Evolutionary conservation across 2,888 invertebrate species (phyloP).

Genomic region (Calameuta filiformis): DNA sequence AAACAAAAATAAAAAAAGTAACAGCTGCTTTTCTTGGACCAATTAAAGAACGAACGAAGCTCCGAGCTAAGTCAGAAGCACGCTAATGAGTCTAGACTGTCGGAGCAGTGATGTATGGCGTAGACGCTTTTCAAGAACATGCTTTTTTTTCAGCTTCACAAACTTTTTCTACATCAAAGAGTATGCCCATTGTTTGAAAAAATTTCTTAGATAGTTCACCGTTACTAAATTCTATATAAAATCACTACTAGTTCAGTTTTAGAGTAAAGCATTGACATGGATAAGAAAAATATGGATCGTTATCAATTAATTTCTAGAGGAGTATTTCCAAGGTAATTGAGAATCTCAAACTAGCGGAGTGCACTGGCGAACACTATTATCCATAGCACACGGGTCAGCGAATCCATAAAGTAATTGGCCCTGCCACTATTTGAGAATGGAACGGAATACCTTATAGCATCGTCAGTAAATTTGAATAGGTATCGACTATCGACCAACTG

Average conservation of each 20-base stretch:
- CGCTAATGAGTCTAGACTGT: neutral
- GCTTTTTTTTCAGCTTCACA: neutral
- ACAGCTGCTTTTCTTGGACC: neutral
- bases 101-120: neutral
- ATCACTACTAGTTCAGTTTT: neutral
- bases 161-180: neutral
- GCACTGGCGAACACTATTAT: neutral
- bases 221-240: neutral
- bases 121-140: neutral
- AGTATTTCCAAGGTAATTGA: neutral
- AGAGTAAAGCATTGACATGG: neutral
- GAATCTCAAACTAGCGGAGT: neutral
- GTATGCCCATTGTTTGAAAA: too few relatives aligned
- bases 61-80: neutral
- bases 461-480: slow-evolving; percentile 7
- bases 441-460: neutral
- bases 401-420: slow-evolving; percentile 7
- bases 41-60: neutral
- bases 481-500: slow-evolving; percentile 5
- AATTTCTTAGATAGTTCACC: neutral
- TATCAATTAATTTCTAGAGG: neutral
- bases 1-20: neutral
- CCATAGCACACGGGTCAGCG: slow-evolving; percentile 6
- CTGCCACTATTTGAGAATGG: neutral
- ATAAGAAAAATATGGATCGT: neutral